Evolutionary conservation across 1,140 invertebrate genomes (phyloP).

Genomic region (Drosophila mojavensis): DNA sequence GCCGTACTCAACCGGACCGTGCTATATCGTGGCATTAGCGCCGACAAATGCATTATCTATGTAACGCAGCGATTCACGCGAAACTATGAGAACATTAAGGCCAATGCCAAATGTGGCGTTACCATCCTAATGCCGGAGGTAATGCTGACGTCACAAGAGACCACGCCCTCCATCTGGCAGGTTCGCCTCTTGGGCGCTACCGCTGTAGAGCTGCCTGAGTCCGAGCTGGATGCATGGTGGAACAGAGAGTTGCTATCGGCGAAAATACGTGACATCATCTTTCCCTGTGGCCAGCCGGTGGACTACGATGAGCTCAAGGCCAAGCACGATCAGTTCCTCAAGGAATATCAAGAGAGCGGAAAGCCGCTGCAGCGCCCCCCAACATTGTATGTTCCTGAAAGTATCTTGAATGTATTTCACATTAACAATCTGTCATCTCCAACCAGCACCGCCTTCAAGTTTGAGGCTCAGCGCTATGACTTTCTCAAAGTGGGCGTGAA

Average conservation of each 20-base stretch:
- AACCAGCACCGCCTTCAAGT: conserved; percentile 70
- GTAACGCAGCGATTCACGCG: conserved; percentile 71
- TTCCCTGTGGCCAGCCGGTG: conserved; percentile 66
- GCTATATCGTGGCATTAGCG: conserved; percentile 63
- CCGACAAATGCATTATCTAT: conserved; percentile 60
- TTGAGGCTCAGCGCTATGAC: conserved; percentile 64
- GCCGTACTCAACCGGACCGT: conserved; percentile 74
- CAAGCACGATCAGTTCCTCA: conserved; percentile 59
- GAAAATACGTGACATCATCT: conserved; percentile 66
- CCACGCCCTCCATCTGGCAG: conserved; percentile 51
- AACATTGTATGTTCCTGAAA: conserved; percentile 55
- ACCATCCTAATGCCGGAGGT: conserved; percentile 54
- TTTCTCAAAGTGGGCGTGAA: conserved; percentile 60
- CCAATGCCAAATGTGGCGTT: conserved; percentile 57
- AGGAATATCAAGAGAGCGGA: conserved; percentile 35
- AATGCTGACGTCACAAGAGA: conserved; percentile 2
- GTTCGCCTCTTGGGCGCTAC: conserved; percentile 66
- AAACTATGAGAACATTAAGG: conserved; percentile 66
- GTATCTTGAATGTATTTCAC: neutral
- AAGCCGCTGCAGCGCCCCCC: conserved; percentile 48
- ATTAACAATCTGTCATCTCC: too few species aligned
- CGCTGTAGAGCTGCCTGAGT: conserved; percentile 58
- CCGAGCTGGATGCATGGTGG: conserved; percentile 58
- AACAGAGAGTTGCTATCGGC: conserved; percentile 56
- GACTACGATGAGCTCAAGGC: conserved; percentile 53